Evolutionary conservation across 2,113 vertebrate species (phyloP), one percentile per base, ranked within the genome.

Genomic region (Paraplagusia blochii): DNA sequence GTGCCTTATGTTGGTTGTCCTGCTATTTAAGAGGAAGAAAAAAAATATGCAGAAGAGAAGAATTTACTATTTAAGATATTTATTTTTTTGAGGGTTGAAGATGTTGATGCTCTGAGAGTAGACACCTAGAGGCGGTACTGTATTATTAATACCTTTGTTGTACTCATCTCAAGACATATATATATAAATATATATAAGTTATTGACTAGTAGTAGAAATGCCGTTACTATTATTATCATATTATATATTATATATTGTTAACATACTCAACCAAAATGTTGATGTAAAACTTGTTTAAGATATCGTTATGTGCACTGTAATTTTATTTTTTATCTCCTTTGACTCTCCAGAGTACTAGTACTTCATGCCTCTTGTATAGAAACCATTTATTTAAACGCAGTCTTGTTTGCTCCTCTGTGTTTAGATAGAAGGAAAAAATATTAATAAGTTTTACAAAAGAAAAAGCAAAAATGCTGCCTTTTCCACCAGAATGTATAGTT

Each of bases 161-260:
- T 98, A 95, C 94, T 99, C 97, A 99, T 98, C 97, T 99, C 97
- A 99, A 95, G 94, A 93, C 93, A n/a, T n/a, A n/a, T n/a, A n/a
- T n/a, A n/a, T n/a, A n/a, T n/a, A n/a, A n/a, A n/a, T n/a, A 95
- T 90, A 89, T 84, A 88, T 96, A 99, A 98, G 93, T 98, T 98
- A 98, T 98, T 97, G 90, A 95, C 90, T 95, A 97, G 94, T 85
- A 91, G 84, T 88, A 88, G 81, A 83, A 82, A 69, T 83, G 84
- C 89, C 95, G 95, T 92, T 95, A 95, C 92, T 89, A 94, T 90
- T 92, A 95, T 92, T 69, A 90, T 91, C 51, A 93, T 90, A n/a
- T n/a, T n/a, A n/a, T n/a, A 7, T 69, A 90, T 90, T 53, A 93
- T 90, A 88, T 57, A 91, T 90, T 91, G 95, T 94, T 95, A 95